Percentiles rank a stretch among this genome's conserved stretches.
Conservation (phyloP, 2,797 vertebrate genomes). For the Crax fasciolata region DNA sequence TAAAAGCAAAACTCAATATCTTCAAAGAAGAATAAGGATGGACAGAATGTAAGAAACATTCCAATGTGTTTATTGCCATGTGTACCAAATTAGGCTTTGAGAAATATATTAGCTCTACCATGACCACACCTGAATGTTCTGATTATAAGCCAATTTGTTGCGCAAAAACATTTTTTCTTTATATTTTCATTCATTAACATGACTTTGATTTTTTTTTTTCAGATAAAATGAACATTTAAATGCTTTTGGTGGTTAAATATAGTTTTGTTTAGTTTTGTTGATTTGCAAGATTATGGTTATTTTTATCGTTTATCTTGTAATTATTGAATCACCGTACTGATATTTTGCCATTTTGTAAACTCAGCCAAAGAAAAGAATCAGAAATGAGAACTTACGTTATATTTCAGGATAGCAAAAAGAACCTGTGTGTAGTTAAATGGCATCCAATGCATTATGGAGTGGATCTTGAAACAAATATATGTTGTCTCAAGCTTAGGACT, state of each 20-base stretch:
- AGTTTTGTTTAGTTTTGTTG: background rate
- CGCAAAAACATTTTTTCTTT: conserved; percentile 42
- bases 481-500: background rate
- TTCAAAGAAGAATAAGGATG: conserved; percentile 29
- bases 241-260: background rate
- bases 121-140: conserved; percentile 61
- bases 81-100: conserved; percentile 54
- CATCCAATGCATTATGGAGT: background rate
- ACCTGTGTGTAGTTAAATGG: background rate
- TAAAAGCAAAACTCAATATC: conserved; percentile 7
- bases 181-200: conserved; percentile 43
- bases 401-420: background rate
- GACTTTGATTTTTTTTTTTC: background rate
- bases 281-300: background rate
- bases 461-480: background rate
- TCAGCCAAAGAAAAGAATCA: background rate
- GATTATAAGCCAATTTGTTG: conserved; percentile 53
- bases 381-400: background rate
- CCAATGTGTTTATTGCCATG: conserved; percentile 66
- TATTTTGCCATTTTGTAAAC: conserved; percentile 15
- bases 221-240: conserved; percentile 12
- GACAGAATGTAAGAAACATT: conserved; percentile 37
- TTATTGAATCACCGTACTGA: background rate
- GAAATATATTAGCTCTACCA: conserved; percentile 50
- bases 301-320: background rate